Base-by-base conservation (phyloP, 2,113 vertebrate species). In the Circaetus cinerascens region DNA sequence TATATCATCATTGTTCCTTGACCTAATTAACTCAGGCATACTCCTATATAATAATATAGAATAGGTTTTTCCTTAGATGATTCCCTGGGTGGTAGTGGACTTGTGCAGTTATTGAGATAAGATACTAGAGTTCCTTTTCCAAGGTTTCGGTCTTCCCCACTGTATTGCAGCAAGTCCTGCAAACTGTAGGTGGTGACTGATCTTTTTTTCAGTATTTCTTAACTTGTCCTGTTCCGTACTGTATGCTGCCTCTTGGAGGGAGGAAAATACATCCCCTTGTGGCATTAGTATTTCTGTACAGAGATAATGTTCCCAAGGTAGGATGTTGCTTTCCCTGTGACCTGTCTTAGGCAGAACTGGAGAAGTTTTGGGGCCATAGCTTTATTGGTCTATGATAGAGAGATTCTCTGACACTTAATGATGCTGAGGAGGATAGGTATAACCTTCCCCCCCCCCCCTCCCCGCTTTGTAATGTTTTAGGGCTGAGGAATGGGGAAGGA, bases 1-100 rank as follows among this genome's bases (percentile, higher is more conserved):
- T 66, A 2, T 32, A 23, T 66, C 2, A 15, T 63, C 0, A 0
- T 59, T 79, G 11, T 53, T 76, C 25, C 41, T 71, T 8, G 4
- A 50, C n/a, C 32, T 89, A 22, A 69, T 56, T 60, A 82, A 64
- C 15, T 86, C 48, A 19, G 17, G 8, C 4, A 0, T 46, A 32
- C 20, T 87, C 12, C 29, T 78, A 2, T 32, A 56, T 62, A 40
- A 59, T 36, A 36, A 59, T 30, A 36, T 14, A 50, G 45, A 73
- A 72, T 21, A 45, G 23, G 0, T 18, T 4, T 60, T 90, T 69
- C 23, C 45, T 34, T 32, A 20, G 26, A 13, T 62, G 67, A 32
- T 63, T 86, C 21, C 22, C 15, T 71, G 20, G 15, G 32, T 55
- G 32, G 23, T 32, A 29, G 21, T 20, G 15, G 18, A 38, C n/a